phyloP scores from a whole-genome alignment of 2,797 vertebrate species.

The Sternotherus odoratus region DNA sequence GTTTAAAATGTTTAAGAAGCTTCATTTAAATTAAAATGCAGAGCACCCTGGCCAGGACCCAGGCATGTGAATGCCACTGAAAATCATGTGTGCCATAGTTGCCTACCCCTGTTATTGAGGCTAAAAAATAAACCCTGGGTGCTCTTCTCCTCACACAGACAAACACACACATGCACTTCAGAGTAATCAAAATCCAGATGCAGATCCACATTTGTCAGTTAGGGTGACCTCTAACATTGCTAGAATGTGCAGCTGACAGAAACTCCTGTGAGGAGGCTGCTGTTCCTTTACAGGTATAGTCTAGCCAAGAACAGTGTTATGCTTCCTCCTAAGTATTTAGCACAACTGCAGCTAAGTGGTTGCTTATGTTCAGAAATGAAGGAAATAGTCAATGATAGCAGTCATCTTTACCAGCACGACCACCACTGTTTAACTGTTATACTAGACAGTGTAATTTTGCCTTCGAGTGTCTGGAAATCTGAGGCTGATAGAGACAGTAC shows the following conservation, averaged over 20 bases:
- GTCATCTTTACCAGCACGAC: conserved; percentile 37
- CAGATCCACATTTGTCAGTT: neutral
- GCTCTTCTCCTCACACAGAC: neutral
- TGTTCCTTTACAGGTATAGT: conserved; percentile 50
- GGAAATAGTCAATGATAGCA: conserved; percentile 68
- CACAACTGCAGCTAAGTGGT: conserved; percentile 69
- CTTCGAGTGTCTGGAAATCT: conserved; percentile 39
- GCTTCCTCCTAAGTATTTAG: conserved; percentile 71
- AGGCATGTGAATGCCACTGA: too few species aligned
- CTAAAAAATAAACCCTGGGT: neutral
- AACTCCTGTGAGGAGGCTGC: conserved; percentile 40
- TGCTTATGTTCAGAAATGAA: conserved; percentile 72
- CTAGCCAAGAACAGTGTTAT: conserved; percentile 65
- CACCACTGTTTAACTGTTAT: conserved; percentile 45
- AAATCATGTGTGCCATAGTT: too few species aligned
- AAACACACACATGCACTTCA: neutral
- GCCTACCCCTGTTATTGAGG: too few species aligned
- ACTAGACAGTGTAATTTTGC: conserved; percentile 41
- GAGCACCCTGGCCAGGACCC: too few species aligned
- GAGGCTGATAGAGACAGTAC: conserved; percentile 55
- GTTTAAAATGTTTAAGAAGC: too few species aligned
- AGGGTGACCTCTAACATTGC: neutral
- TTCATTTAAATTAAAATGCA: too few species aligned
- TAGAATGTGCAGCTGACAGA: conserved; percentile 30
- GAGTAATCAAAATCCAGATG: neutral